phyloP scores from a whole-genome alignment of 1,140 invertebrate species.

The Bombus superbus region DNA sequence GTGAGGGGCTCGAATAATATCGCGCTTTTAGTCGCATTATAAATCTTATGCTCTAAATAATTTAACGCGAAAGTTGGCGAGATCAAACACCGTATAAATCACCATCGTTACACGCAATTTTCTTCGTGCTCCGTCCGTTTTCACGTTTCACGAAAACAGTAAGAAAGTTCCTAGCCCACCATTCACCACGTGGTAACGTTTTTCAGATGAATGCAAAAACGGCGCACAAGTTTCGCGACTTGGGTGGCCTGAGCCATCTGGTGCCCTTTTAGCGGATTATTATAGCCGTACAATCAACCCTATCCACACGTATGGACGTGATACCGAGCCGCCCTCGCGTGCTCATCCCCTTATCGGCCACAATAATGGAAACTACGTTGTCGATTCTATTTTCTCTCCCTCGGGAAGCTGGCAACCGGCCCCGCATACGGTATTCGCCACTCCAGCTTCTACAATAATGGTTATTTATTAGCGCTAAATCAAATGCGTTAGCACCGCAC shows the following conservation, averaged over 20 bases:
- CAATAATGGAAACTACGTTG: slow-evolving; percentile 82
- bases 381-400: slow-evolving; percentile 82
- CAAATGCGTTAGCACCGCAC: slow-evolving; percentile 78
- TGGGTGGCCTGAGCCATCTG: slow-evolving; percentile 47
- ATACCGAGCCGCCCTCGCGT: slow-evolving; percentile 42
- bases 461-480: slow-evolving; percentile 83
- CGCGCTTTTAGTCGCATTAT: no score
- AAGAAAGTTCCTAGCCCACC: neutral
- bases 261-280: slow-evolving; percentile 48
- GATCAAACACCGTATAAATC: neutral
- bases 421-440: slow-evolving; percentile 46
- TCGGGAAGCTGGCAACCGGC: slow-evolving; percentile 71
- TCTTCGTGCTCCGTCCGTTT: no score
- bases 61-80: neutral
- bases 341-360: slow-evolving; percentile 62
- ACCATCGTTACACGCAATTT: neutral
- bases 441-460: slow-evolving; percentile 77
- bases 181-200: neutral
- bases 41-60: neutral
- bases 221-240: slow-evolving; percentile 33
- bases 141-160: no score
- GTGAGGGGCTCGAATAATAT: neutral
- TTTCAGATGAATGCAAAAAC: neutral
- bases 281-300: slow-evolving; percentile 60
- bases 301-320: slow-evolving; percentile 55